phyloP scores from a whole-genome alignment of 1,140 invertebrate genomes.

The Drosophila albomicans region DNA sequence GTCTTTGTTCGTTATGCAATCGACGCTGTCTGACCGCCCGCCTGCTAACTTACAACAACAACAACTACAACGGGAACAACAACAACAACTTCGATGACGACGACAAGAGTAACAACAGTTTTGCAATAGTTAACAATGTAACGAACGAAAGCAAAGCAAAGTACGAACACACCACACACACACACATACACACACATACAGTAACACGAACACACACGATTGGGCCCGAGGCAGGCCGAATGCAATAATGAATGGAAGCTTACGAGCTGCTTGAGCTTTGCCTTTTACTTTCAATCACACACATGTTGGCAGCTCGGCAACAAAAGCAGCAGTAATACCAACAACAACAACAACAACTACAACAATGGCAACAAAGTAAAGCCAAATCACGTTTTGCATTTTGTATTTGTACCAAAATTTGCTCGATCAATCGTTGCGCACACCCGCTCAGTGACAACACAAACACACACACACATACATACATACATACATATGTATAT shows the following conservation, averaged over 20 bases:
- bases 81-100: slow-evolving; percentile 17
- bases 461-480: slow-evolving; percentile 18
- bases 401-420: slow-evolving; percentile 46
- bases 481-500: no score
- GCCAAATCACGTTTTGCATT: slow-evolving; percentile 65
- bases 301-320: slow-evolving; percentile 46
- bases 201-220: neutral
- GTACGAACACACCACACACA: slow-evolving; percentile 2
- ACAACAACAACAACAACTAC: slow-evolving; percentile 6
- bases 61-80: neutral
- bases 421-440: slow-evolving; percentile 41
- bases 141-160: slow-evolving; percentile 44
- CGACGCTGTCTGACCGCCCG: slow-evolving; percentile 16
- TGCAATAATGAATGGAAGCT: slow-evolving; percentile 79
- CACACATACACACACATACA: neutral
- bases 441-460: slow-evolving; percentile 42
- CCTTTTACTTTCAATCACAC: slow-evolving; percentile 83
- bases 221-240: slow-evolving; percentile 28
- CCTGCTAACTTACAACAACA: slow-evolving; percentile 11
- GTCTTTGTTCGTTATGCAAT: slow-evolving; percentile 56
- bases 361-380: slow-evolving; percentile 28
- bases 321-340: slow-evolving; percentile 8
- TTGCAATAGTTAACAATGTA: slow-evolving; percentile 82
- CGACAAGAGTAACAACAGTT: slow-evolving; percentile 52
- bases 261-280: slow-evolving; percentile 72